These are phyloP conservation scores for Embidobia sp. DNA, from an alignment of 2,888 invertebrate species.

Conservation along the genomic window DNA sequence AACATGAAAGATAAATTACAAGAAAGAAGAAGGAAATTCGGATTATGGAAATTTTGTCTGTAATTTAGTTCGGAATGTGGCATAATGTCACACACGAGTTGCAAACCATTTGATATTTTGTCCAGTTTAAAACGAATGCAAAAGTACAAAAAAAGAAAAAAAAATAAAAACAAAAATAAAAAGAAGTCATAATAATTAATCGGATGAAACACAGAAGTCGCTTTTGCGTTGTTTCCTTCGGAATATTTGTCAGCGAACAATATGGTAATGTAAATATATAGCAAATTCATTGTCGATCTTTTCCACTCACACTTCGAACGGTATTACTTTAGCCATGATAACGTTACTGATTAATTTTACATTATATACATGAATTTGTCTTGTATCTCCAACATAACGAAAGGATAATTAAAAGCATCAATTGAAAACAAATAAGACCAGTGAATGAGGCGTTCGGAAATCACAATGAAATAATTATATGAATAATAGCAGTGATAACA, in stretches of 20 bases:
- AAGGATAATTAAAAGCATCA: slow-evolving; percentile 8
- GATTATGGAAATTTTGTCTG: background rate
- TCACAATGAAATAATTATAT: slow-evolving; percentile 58
- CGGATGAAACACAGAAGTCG: slow-evolving; percentile 30
- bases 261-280: slow-evolving; percentile 60
- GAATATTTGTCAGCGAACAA: slow-evolving; percentile 40
- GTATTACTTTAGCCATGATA: slow-evolving; percentile 51
- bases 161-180: no score
- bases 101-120: slow-evolving; percentile 23
- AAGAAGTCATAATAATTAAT: slow-evolving; percentile 40
- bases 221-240: slow-evolving; percentile 42
- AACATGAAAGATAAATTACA: background rate
- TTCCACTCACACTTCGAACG: slow-evolving; percentile 57
- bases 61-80: slow-evolving; percentile 29
- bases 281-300: slow-evolving; percentile 62
- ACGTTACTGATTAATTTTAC: slow-evolving; percentile 43
- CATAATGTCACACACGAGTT: slow-evolving; percentile 16
- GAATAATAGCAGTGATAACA: slow-evolving; percentile 62
- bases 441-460: slow-evolving; percentile 43
- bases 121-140: slow-evolving; percentile 43
- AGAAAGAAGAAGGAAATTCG: background rate
- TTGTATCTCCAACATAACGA: slow-evolving; percentile 27
- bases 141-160: slow-evolving; percentile 60
- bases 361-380: slow-evolving; percentile 36
- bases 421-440: slow-evolving; percentile 11